Conservation (phyloP, 2,888 invertebrate species). For the Brachynemurus nebulosus region DNA sequence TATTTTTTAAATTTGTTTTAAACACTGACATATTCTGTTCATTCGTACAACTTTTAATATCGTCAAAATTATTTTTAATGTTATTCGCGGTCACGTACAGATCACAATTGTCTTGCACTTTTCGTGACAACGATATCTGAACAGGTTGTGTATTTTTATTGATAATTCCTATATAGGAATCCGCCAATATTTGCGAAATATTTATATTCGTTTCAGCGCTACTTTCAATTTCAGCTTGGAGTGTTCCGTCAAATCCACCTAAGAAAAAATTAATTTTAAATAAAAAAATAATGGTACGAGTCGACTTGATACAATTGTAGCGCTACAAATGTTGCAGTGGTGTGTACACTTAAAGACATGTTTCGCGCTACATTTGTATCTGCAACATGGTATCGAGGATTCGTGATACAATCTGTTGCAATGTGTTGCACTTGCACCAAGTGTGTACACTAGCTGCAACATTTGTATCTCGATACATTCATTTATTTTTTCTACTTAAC, state of each 20-base stretch:
- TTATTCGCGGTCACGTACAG: background rate
- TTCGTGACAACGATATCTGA: background rate
- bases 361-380: too few relatives aligned
- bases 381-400: too few relatives aligned
- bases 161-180: background rate
- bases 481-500: too few relatives aligned
- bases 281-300: too few relatives aligned
- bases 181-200: background rate
- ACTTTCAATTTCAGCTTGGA: background rate
- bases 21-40: background rate
- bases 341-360: too few relatives aligned
- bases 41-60: background rate
- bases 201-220: background rate
- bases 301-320: too few relatives aligned
- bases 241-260: background rate
- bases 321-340: too few relatives aligned
- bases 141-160: background rate
- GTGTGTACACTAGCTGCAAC: too few relatives aligned
- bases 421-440: too few relatives aligned
- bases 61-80: background rate
- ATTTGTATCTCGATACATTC: too few relatives aligned
- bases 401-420: too few relatives aligned
- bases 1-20: background rate
- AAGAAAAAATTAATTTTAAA: background rate
- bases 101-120: slow-evolving; percentile 1